A percentile compares a stretch with the other conserved stretches of the same genome.
Evolutionary conservation across 2,113 vertebrate genomes (phyloP).

Genomic region (Leucopsar rothschildi): DNA sequence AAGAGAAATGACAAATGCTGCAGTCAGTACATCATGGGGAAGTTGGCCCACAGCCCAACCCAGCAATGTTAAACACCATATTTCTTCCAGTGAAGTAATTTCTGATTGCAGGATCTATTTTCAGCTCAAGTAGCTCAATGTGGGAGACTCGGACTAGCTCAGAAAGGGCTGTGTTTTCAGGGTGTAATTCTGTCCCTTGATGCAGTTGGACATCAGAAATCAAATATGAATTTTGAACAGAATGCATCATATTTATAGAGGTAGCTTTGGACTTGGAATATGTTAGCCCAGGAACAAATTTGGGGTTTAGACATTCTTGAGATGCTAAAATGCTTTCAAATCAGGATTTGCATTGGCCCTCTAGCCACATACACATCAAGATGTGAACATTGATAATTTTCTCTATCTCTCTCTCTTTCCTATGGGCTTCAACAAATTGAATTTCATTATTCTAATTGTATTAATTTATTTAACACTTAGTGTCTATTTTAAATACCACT

Average conservation of each 20-base stretch:
- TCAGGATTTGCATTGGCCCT: neutral
- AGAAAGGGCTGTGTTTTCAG: neutral
- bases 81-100: conserved; percentile 7
- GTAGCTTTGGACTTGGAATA: neutral
- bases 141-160: neutral
- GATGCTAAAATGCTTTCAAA: neutral
- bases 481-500: neutral
- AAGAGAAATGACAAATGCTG: neutral
- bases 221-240: neutral
- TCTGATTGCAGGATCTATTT: conserved; percentile 6
- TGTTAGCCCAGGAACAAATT: neutral
- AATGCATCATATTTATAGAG: neutral
- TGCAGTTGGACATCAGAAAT: neutral
- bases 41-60: neutral
- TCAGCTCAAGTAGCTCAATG: neutral
- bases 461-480: neutral
- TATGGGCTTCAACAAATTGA: neutral
- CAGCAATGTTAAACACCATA: neutral
- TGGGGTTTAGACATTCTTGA: neutral
- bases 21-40: neutral
- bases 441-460: neutral
- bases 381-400: neutral
- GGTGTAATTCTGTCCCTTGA: neutral
- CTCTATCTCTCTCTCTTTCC: neutral
- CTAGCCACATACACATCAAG: neutral